These are phyloP conservation scores for Drosophila melanocephala DNA, from an alignment of 2,888 invertebrate genomes.

Conservation along the genomic window DNA sequence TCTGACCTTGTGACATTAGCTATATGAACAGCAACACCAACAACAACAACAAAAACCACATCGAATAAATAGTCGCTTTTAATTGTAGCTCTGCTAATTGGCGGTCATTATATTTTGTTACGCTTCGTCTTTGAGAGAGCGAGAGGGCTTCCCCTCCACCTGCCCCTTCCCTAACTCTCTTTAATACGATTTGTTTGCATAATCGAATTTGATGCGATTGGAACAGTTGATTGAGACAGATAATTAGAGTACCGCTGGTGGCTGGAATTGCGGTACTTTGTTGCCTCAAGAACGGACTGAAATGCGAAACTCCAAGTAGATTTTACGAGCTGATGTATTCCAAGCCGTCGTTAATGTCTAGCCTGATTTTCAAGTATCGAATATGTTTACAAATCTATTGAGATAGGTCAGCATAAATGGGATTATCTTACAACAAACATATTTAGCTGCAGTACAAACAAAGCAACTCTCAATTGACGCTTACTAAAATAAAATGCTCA, in stretches of 20 bases:
- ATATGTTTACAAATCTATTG: neutral
- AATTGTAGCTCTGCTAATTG: conserved; percentile 58
- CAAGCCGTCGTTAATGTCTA: neutral
- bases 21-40: conserved; percentile 19
- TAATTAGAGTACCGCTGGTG: conserved; percentile 11
- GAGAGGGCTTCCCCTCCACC: neutral
- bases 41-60: conserved; percentile 15
- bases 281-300: neutral
- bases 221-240: conserved; percentile 36
- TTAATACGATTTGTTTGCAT: conserved; percentile 20
- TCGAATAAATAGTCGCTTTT: conserved; percentile 24
- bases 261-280: neutral
- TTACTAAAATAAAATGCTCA: neutral
- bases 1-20: conserved; percentile 63
- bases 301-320: neutral
- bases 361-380: neutral
- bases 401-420: neutral
- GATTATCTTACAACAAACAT: neutral
- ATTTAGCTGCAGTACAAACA: neutral
- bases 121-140: conserved; percentile 29
- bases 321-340: neutral
- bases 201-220: conserved; percentile 40
- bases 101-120: conserved; percentile 54
- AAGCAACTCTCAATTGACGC: neutral
- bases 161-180: too few relatives aligned